Percentiles rank a stretch among this genome's conserved stretches.
Conservation (phyloP, 2,888 invertebrate genomes). For the Megastigmus dorsalis region DNA sequence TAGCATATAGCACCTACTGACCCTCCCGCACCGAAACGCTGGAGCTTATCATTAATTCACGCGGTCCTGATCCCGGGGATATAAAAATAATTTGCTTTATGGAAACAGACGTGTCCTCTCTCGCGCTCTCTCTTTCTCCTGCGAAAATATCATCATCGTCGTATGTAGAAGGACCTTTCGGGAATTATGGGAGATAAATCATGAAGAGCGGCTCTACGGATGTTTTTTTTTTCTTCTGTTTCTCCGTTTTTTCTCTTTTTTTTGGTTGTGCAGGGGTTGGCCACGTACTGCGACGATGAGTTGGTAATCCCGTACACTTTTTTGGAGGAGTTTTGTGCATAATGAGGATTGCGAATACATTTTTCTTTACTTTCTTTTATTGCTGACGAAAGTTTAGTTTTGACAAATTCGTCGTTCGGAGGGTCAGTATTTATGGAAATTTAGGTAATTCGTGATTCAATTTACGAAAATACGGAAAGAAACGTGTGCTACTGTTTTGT, state of each 20-base stretch:
- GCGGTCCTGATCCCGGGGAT: constrained; percentile 68
- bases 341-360: constrained; percentile 4
- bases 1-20: constrained; percentile 58
- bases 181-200: constrained; percentile 62
- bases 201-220: constrained; percentile 47
- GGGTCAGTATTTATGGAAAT: constrained; percentile 8
- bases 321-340: constrained; percentile 48
- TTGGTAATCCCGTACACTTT: constrained; percentile 48
- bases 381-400: neutral
- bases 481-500: too few species aligned
- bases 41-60: constrained; percentile 71
- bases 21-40: constrained; percentile 34
- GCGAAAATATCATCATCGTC: constrained; percentile 41
- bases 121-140: too few species aligned
- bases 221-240: constrained; percentile 14
- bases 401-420: constrained; percentile 4
- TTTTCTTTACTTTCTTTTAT: neutral
- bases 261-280: neutral
- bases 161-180: constrained; percentile 48
- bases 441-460: neutral
- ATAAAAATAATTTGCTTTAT: constrained; percentile 73
- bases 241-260: constrained; percentile 15
- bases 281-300: neutral
- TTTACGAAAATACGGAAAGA: neutral
- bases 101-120: constrained; percentile 70